phyloP scores from a whole-genome alignment of 2,113 vertebrate species.

The Echinops telfairi region DNA sequence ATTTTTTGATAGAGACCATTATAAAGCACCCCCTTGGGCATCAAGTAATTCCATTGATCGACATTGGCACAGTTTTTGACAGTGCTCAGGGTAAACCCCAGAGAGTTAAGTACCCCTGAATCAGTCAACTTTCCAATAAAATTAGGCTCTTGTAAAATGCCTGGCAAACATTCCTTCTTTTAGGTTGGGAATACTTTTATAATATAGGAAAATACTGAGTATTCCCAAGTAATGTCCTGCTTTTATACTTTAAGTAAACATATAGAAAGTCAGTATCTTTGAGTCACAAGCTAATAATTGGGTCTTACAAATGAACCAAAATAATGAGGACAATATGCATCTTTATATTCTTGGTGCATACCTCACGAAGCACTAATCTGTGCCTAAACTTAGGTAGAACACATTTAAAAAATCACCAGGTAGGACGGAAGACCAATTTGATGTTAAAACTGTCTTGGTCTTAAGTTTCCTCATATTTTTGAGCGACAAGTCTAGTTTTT shows the following conservation, averaged over 20 bases:
- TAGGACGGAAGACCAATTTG: too few species aligned
- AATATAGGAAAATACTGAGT: neutral
- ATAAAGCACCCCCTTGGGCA: too few species aligned
- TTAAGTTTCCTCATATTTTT: too few species aligned
- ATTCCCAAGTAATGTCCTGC: neutral
- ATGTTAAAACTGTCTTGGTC: too few species aligned
- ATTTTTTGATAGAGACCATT: too few species aligned
- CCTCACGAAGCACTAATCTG: too few species aligned
- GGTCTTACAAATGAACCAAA: neutral
- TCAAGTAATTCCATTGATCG: too few species aligned
- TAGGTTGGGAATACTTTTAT: neutral
- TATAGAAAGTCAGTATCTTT: constrained; percentile 23
- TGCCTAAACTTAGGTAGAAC: too few species aligned
- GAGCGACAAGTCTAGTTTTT: too few species aligned
- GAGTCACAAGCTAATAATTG: constrained; percentile 42
- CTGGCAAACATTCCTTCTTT: neutral
- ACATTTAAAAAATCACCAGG: too few species aligned
- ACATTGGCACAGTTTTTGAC: neutral
- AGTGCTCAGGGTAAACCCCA: neutral
- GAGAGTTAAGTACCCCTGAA: neutral
- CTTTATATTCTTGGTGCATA: too few species aligned
- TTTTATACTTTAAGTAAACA: constrained; percentile 9
- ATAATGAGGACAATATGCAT: too few species aligned
- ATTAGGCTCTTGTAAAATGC: neutral
- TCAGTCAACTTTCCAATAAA: neutral